Base-by-base conservation (phyloP, 2,797 vertebrate species). In the Leptodactylus fallax region DNA sequence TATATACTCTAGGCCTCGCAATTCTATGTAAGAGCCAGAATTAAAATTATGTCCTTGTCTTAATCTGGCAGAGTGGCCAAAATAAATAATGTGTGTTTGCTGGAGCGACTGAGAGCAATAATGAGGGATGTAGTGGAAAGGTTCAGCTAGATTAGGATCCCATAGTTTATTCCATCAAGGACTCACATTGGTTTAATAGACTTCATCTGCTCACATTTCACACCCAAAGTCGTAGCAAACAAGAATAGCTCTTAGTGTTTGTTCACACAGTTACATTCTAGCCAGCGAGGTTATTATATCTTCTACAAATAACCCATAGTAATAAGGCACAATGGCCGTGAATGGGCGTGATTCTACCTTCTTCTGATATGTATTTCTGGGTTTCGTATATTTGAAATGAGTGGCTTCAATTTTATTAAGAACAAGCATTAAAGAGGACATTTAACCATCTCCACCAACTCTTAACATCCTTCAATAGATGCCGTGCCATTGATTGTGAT, bases 31-130 rank as follows among this genome's bases (percentile, higher is more conserved):
- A 56, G n/a, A 56, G 53, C 23, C 23, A 79, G 77, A 58, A 79
- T 23, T 27, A 58, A 79, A 56, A 79, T 56, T 79, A 79, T 79
- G 77, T 36, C 77, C 77, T 79, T 56, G 51, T 79, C 77, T 27
- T 79, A 58, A 79, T 79, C 77, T 79, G 77, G 23, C 25, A 19
- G 12, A 79, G 53, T 79, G 9, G 77, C 77, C 77, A 79, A 79
- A 58, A 79, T 36, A 79, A 79, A 79, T 79, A 79, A 25, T 16
- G 77, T 79, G 53, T 79, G 53, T 79, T 79, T 58, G 77, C 77
- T 36, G 77, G 77, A 27, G 14, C 11, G 45, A 74, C 17, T 53
- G 53, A 77, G 74, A 53, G 74, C 21, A 53, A 23, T 77, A 77
- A 77, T 53, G 74, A 77, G 74, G 49, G 74, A 77, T 77, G 49